A percentile compares a stretch with the other conserved stretches of the same genome.
These are phyloP conservation scores for Mixornis gularis DNA, from an alignment of 2,113 vertebrate genomes.

Conservation along the genomic window DNA sequence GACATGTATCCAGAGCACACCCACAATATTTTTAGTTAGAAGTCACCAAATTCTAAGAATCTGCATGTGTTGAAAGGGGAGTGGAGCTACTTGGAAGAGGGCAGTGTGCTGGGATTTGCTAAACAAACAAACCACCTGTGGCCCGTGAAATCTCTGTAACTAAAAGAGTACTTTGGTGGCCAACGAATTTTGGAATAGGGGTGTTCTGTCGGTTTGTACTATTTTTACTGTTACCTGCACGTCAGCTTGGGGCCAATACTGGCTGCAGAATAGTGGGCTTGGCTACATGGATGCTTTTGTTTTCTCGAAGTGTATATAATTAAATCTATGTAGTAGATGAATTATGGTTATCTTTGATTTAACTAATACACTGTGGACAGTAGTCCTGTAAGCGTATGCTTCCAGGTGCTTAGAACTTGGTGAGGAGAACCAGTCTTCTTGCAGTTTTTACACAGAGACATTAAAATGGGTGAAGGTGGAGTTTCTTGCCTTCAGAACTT, in stretches of 20 bases:
- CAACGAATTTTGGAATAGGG: background rate
- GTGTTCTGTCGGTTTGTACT: background rate
- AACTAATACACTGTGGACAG: background rate
- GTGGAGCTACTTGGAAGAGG: background rate
- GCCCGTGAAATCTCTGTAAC: background rate
- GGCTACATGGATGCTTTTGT: background rate
- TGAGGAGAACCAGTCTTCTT: background rate
- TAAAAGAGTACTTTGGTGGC: background rate
- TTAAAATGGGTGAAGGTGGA: background rate
- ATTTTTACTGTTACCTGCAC: background rate
- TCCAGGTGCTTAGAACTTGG: background rate
- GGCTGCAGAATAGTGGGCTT: background rate
- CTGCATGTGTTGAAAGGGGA: fast-evolving
- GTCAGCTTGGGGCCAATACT: background rate
- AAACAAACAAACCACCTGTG: background rate
- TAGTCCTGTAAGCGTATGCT: fast-evolving
- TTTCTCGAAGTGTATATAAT: background rate
- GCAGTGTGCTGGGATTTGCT: background rate
- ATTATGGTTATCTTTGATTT: background rate
- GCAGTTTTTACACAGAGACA: background rate
- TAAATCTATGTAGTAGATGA: background rate
- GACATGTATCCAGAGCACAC: background rate
- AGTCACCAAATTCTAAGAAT: background rate
- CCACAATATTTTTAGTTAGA: background rate
- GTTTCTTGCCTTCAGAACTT: background rate